These are phyloP conservation scores for Anhinga rufa DNA, from an alignment of 2,113 vertebrate genomes.

Conservation along the genomic window DNA sequence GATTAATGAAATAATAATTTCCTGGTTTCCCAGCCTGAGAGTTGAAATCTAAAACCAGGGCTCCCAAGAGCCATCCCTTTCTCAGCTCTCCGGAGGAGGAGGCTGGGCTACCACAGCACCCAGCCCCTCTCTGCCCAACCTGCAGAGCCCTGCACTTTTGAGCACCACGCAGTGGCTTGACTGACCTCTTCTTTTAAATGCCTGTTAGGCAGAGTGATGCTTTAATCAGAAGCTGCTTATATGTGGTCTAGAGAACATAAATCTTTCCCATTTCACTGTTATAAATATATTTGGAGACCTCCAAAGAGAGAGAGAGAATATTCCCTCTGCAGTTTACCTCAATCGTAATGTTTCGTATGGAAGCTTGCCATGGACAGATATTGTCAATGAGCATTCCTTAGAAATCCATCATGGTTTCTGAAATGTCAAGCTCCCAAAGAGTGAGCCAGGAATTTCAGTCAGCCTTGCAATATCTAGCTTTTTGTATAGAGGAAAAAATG, in stretches of 20 bases:
- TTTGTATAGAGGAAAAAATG: not conserved
- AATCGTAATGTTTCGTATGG: not conserved
- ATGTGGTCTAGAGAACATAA: not conserved
- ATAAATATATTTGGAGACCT: not conserved
- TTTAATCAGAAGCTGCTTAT: not conserved
- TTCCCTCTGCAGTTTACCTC: not conserved
- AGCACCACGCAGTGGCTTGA: not conserved
- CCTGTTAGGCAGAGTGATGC: not conserved
- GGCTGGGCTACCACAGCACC: not conserved
- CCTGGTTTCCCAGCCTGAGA: not conserved
- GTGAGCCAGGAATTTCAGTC: not conserved
- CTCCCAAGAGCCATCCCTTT: not conserved
- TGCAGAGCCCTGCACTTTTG: not conserved
- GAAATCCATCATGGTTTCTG: not conserved
- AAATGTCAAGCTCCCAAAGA: not conserved
- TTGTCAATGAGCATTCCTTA: not conserved
- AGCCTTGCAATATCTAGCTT: not conserved
- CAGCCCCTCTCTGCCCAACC: not conserved
- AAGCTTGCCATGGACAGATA: not conserved
- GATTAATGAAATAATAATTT: conserved; percentile 23
- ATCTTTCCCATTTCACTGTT: not conserved
- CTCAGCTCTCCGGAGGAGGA: not conserved
- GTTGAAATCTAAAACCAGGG: not conserved
- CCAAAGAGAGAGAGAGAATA: not conserved
- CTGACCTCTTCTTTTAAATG: not conserved